A percentile compares a stretch with the other conserved stretches of the same genome.
Evolutionary conservation across 2,113 vertebrate genomes (phyloP).

Genomic region (Leuciscus idus): DNA sequence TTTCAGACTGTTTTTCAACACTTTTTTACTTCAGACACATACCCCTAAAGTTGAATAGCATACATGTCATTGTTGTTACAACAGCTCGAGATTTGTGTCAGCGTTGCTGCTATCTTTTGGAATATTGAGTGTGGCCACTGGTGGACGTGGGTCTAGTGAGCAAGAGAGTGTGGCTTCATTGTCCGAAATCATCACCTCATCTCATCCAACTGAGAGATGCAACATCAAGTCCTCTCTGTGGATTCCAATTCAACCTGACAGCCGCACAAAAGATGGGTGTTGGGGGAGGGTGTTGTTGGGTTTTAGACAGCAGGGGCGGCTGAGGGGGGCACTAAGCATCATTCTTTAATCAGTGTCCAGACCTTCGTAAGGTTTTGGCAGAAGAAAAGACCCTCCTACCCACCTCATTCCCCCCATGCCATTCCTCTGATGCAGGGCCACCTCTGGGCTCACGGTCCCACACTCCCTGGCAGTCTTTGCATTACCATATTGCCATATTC

Average conservation of each 20-base stretch:
- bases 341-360: slow-evolving; percentile 81
- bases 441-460: slow-evolving; percentile 79
- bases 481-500: slow-evolving; percentile 90
- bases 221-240: slow-evolving; percentile 79
- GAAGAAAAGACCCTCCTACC: slow-evolving; percentile 79
- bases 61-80: slow-evolving; percentile 80
- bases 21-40: slow-evolving; percentile 70
- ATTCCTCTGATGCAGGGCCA: slow-evolving; percentile 83
- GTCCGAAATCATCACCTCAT: slow-evolving; percentile 86
- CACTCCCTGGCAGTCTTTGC: slow-evolving; percentile 73
- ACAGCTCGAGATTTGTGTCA: slow-evolving; percentile 80
- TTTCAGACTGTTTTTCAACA: slow-evolving; percentile 53
- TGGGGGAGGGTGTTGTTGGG: slow-evolving; percentile 64
- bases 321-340: slow-evolving; percentile 76
- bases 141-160: slow-evolving; percentile 70
- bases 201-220: slow-evolving; percentile 83
- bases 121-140: slow-evolving; percentile 81
- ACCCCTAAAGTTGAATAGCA: slow-evolving; percentile 78
- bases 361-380: slow-evolving; percentile 78
- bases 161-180: slow-evolving; percentile 80
- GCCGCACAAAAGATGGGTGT: slow-evolving; percentile 78
- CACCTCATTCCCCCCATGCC: slow-evolving; percentile 55
- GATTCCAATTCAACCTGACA: slow-evolving; percentile 83
- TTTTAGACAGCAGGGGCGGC: slow-evolving; percentile 76
- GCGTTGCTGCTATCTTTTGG: slow-evolving; percentile 78